Base-by-base conservation (phyloP, 1,140 invertebrate species). In the Zaprionus capensis region DNA sequence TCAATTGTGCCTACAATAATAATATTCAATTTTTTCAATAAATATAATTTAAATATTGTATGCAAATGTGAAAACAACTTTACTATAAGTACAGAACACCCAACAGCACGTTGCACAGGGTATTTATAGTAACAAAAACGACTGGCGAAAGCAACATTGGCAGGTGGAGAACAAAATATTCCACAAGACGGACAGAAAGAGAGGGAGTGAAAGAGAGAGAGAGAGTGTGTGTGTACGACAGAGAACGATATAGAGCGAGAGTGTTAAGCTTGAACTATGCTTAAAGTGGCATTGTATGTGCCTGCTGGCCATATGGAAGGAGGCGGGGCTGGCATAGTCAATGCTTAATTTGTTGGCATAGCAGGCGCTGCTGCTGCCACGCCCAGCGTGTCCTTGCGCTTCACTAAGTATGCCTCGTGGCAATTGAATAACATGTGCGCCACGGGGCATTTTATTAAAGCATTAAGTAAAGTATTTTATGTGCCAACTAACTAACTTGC, bases 381-480 rank as follows among this genome's bases (percentile, higher is more conserved):
- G 28, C 38, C 34, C 31, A 22, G 20, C 36, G 11, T 63, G 17
- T 44, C 20, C 53, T 15, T 56, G 14, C 26, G 14, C 11, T 44
- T 15, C 41, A 46, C 41, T 46, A n/a, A 46, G 15, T 46, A n/a
- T 17, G 41, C 6, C 41, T 15, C 17, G 12, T 31, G 15, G 36
- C 31, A 85, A 85, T 87, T 80, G 80, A 80, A 82, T 82, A 87
- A 76, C 80, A 82, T 86, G 83, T 87, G 72, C 76, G 80, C 71
- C 66, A 74, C 53, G 51, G 61, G 76, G 77, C 26, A 62, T 87
- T 87, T 82, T 83, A 88, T 87, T 83, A 87, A 83, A 77, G 80
- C 84, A 88, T 86, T 87, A 86, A 80, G 67, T 49, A 71, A 75
- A 73, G 76, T 72, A 87, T 78, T 87, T 86, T 82, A 86, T 86